phyloP scores from a whole-genome alignment of 2,113 vertebrate species.

The Macrotus californicus region DNA sequence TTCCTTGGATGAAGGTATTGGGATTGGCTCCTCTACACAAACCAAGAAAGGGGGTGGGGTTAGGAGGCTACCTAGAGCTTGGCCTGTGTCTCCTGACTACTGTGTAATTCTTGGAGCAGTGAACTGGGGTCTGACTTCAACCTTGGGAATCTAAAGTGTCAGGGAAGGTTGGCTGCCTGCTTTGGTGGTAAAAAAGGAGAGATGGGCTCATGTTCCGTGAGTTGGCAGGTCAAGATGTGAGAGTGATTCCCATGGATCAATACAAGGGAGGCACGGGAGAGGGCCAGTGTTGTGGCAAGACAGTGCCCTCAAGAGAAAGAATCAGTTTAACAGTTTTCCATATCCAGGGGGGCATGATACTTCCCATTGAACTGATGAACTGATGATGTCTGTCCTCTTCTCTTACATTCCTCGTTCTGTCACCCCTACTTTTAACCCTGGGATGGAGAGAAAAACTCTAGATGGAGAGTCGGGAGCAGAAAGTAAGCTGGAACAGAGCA shows the following conservation, averaged over 20 bases:
- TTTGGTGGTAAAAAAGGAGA: background rate
- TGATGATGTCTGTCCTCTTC: background rate
- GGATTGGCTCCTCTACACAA: background rate
- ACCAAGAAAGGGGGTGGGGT: background rate
- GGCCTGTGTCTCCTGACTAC: background rate
- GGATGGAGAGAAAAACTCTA: background rate
- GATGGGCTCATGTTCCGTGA: background rate
- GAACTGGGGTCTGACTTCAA: background rate
- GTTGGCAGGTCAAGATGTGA: background rate
- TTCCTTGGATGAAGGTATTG: background rate
- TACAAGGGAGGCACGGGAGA: background rate
- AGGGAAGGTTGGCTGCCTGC: background rate
- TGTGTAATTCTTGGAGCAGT: background rate
- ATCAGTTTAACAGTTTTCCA: background rate
- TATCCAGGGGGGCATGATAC: background rate
- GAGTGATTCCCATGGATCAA: background rate
- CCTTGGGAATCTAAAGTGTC: background rate
- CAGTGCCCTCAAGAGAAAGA: background rate
- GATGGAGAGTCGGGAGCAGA: background rate
- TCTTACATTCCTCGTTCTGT: background rate
- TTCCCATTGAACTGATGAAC: background rate
- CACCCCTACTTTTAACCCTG: background rate
- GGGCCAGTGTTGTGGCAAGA: rapidly evolving
- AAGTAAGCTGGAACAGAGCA: background rate
- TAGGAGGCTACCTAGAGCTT: background rate